phyloP scores from a whole-genome alignment of 2,113 vertebrate genomes.

The Thunnus maccoyii region DNA sequence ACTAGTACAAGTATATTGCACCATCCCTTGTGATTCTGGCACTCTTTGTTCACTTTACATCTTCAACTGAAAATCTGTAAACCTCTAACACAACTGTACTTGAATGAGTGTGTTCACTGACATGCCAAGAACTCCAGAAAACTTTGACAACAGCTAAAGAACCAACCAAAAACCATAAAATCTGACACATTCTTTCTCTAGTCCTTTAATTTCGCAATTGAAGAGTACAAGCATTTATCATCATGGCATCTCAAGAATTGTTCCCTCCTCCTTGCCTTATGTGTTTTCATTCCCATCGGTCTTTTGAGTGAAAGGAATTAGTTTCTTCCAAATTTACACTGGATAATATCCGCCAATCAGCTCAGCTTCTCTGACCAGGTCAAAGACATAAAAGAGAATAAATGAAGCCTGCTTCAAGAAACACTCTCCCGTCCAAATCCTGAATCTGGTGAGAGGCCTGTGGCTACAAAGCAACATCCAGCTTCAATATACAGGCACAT shows the following conservation, averaged over 20 bases:
- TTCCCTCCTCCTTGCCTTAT: slow-evolving; percentile 21
- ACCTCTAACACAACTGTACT: too few species aligned
- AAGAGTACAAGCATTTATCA: slow-evolving; percentile 25
- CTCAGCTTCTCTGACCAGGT: slow-evolving; percentile 4
- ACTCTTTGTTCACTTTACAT: not conserved
- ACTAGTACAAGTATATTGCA: not conserved
- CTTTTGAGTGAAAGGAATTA: slow-evolving; percentile 30
- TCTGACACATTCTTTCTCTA: slow-evolving; percentile 2
- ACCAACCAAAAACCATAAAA: not conserved
- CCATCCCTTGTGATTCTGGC: not conserved
- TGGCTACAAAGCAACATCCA: slow-evolving; percentile 31
- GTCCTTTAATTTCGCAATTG: slow-evolving; percentile 3
- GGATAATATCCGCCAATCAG: slow-evolving; percentile 37
- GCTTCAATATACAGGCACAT: not conserved
- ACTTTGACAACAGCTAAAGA: too few species aligned
- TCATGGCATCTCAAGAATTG: slow-evolving; percentile 40
- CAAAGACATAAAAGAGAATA: slow-evolving; percentile 1
- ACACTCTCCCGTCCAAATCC: not conserved
- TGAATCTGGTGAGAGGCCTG: not conserved
- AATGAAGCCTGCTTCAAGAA: not conserved
- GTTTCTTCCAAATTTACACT: slow-evolving; percentile 23
- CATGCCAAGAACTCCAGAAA: too few species aligned
- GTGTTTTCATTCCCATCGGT: slow-evolving; percentile 65
- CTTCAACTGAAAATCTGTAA: not conserved
- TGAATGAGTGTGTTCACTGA: too few species aligned